Conservation (phyloP, 2,797 vertebrate species). For the Catostomus latipinnis region DNA sequence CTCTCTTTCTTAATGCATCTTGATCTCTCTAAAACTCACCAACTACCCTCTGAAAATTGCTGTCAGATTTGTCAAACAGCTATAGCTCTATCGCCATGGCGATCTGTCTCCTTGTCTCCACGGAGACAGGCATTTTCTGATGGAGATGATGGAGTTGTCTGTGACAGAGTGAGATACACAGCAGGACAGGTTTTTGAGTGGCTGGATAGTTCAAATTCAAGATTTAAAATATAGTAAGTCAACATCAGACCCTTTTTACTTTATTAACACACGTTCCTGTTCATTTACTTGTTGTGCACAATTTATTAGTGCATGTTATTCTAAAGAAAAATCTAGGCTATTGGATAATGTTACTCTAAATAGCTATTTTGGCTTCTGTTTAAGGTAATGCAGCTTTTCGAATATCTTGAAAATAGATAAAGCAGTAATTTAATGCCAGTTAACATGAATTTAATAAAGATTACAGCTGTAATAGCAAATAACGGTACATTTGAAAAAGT, state of each 20-base stretch:
- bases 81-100: slow-evolving; percentile 42
- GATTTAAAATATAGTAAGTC: background rate
- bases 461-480: too few species aligned
- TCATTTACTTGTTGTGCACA: background rate
- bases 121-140: slow-evolving; percentile 34
- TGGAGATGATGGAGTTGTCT: slow-evolving; percentile 30
- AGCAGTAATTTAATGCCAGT: too few species aligned
- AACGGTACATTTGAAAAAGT: too few species aligned
- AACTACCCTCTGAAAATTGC: background rate
- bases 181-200: background rate
- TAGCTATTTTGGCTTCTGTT: too few species aligned
- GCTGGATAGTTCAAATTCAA: slow-evolving; percentile 17
- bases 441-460: too few species aligned
- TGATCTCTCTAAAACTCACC: slow-evolving; percentile 10
- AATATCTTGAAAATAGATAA: too few species aligned
- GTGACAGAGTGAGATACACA: background rate
- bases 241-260: background rate
- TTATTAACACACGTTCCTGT: background rate
- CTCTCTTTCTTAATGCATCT: background rate
- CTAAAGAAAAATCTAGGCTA: too few species aligned
- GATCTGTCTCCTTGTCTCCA: slow-evolving; percentile 46
- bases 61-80: slow-evolving; percentile 42
- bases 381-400: too few species aligned
- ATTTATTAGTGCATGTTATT: background rate
- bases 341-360: too few species aligned